These are phyloP conservation scores for Ophonus ardosiacus DNA, from an alignment of 2,888 invertebrate species.

Conservation along the genomic window DNA sequence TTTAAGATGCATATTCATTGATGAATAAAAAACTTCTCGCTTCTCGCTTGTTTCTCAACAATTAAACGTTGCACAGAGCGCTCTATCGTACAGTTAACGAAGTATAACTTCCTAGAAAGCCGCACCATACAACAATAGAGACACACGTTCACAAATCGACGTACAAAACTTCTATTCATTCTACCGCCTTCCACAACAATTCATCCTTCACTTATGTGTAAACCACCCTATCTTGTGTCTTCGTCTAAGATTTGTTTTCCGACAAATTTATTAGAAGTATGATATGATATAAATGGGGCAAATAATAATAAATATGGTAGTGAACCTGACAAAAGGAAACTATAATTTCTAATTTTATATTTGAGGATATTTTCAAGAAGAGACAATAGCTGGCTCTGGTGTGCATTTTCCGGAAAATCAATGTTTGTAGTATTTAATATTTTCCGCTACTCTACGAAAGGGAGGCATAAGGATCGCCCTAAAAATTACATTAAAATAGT, in stretches of 20 bases:
- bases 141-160: slow-evolving; percentile 53
- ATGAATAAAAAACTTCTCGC: slow-evolving; percentile 20
- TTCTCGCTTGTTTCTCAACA: slow-evolving; percentile 18
- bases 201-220: neutral
- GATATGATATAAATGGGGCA: neutral
- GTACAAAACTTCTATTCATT: slow-evolving; percentile 46
- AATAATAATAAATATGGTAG: too few relatives aligned
- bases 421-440: neutral
- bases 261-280: too few relatives aligned
- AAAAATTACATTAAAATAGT: too few relatives aligned
- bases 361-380: neutral
- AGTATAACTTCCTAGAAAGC: slow-evolving; percentile 58
- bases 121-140: slow-evolving; percentile 51
- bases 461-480: too few relatives aligned
- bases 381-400: slow-evolving; percentile 2
- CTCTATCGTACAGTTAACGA: slow-evolving; percentile 58
- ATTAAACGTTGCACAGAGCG: slow-evolving; percentile 12
- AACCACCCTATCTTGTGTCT: neutral
- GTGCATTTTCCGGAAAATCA: neutral
- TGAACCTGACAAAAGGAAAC: neutral
- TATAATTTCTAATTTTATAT: neutral
- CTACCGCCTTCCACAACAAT: slow-evolving; percentile 14
- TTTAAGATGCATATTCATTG: slow-evolving; percentile 14
- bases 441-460: too few relatives aligned
- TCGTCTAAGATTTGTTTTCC: neutral